A percentile compares a stretch with the other conserved stretches of the same genome.
These are phyloP conservation scores for Physella acuta DNA, from an alignment of 1,140 invertebrate species.

Conservation along the genomic window DNA sequence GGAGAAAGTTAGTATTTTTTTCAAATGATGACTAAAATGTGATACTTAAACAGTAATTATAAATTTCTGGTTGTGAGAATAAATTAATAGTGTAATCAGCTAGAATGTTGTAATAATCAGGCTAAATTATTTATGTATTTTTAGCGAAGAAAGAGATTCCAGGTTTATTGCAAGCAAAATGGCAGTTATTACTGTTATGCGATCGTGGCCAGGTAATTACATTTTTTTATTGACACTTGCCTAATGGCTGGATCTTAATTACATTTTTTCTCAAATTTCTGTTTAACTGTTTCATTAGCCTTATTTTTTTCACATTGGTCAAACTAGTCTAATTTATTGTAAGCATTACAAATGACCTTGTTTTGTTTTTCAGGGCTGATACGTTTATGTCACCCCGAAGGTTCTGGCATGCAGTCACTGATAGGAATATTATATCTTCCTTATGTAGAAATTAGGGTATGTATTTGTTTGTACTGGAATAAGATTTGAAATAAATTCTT, in stretches of 20 bases:
- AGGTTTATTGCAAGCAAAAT: conserved; percentile 80
- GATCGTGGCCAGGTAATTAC: conserved; percentile 84
- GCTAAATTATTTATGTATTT: conserved; percentile 40
- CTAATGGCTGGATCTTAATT: no score
- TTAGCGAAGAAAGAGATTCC: conserved; percentile 78
- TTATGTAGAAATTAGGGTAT: conserved; percentile 82
- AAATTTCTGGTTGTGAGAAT: no score
- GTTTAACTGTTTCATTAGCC: not conserved
- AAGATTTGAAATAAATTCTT: not conserved
- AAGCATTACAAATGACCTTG: no score
- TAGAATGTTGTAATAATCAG: no score
- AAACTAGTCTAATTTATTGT: no score
- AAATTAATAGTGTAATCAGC: no score
- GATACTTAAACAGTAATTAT: not conserved
- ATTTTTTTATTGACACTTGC: no score
- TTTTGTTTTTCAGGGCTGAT: conserved; percentile 53
- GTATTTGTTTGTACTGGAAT: conserved; percentile 41
- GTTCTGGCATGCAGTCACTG: conserved; percentile 72
- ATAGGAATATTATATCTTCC: conserved; percentile 85
- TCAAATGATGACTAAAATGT: not conserved
- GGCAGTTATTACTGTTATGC: conserved; percentile 79
- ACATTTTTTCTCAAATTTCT: not conserved
- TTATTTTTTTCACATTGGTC: not conserved
- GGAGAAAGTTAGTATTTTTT: conserved; percentile 3
- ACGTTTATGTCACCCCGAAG: conserved; percentile 57